A percentile compares a stretch with the other conserved stretches of the same genome.
Conservation (phyloP, 2,113 vertebrate genomes). For the Myanophis thanlyinensis region DNA sequence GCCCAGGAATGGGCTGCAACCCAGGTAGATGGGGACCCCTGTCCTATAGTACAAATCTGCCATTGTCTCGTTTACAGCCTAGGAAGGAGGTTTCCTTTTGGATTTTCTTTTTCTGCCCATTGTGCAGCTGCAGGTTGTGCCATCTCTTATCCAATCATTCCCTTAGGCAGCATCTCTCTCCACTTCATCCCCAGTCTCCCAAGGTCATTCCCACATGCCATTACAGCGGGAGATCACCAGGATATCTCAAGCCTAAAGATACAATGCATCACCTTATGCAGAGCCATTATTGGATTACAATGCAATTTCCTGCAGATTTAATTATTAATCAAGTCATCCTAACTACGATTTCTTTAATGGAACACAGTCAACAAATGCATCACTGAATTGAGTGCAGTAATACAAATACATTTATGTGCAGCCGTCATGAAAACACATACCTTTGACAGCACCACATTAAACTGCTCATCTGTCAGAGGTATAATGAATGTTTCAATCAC, state of each 20-base stretch:
- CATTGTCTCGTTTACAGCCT: no score
- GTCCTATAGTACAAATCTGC: no score
- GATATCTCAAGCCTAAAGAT: background rate
- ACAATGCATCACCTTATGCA: background rate
- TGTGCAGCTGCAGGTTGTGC: no score
- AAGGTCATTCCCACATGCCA: background rate
- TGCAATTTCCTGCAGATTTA: background rate
- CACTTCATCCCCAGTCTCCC: no score
- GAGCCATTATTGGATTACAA: background rate
- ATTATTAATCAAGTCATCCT: background rate
- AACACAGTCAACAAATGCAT: background rate
- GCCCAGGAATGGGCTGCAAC: no score
- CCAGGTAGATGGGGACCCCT: no score
- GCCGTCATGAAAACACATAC: slow-evolving; percentile 7
- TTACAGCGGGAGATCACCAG: background rate
- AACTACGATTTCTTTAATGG: background rate
- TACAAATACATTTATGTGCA: background rate
- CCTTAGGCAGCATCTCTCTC: no score
- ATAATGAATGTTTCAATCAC: slow-evolving; percentile 55
- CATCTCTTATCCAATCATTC: no score
- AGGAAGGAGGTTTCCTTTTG: no score
- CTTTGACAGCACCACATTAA: slow-evolving; percentile 57
- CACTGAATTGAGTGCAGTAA: background rate
- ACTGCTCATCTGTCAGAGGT: slow-evolving; percentile 55
- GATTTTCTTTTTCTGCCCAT: no score